Evolutionary conservation across 1,140 invertebrate species (phyloP).

Genomic region (Lordiphosa stackelbergi): DNA sequence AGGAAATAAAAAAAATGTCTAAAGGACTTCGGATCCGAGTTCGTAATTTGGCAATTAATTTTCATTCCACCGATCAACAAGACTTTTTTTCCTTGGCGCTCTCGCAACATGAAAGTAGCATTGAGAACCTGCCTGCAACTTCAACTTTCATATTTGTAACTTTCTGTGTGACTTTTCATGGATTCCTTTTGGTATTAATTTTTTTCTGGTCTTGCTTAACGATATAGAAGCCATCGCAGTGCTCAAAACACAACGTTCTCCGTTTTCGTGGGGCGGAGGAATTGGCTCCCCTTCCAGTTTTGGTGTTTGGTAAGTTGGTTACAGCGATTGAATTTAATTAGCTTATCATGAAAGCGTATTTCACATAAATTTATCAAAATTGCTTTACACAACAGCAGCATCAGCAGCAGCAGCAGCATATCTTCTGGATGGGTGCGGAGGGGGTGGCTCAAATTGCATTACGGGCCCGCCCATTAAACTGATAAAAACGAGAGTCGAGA

Average conservation of each 20-base stretch:
- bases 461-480: constrained; percentile 69
- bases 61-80: no score
- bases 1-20: no score
- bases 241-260: constrained; percentile 36
- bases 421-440: constrained; percentile 2
- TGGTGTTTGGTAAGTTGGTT: constrained; percentile 67
- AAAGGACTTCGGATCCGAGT: no score
- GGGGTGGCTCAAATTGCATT: constrained; percentile 62
- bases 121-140: no score
- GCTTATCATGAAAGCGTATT: constrained; percentile 75
- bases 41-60: no score
- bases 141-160: no score
- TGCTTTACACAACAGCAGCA: constrained; percentile 61
- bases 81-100: no score
- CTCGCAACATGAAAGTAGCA: no score
- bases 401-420: constrained; percentile 6
- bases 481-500: constrained; percentile 59
- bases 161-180: no score
- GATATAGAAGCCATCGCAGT: constrained; percentile 62
- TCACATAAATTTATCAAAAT: constrained; percentile 75
- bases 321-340: constrained; percentile 75
- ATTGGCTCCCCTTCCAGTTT: constrained; percentile 13
- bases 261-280: background rate
- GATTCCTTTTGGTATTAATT: constrained; percentile 33
- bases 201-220: constrained; percentile 42